These are phyloP conservation scores for Gymnocheta viridis DNA, from an alignment of 2,888 invertebrate genomes.

Conservation along the genomic window DNA sequence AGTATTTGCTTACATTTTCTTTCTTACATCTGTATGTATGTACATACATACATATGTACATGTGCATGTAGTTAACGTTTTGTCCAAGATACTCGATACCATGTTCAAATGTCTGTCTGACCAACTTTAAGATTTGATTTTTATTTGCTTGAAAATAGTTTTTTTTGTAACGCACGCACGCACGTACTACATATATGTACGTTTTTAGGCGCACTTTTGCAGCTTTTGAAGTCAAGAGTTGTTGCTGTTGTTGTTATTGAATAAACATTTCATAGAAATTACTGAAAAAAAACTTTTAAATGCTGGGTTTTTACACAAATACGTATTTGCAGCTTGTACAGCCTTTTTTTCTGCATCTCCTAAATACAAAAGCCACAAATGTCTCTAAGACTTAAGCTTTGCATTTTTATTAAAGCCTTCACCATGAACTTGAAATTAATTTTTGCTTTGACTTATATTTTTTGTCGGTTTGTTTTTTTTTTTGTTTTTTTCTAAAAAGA, in stretches of 20 bases:
- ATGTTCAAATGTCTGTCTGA: slow-evolving; percentile 16
- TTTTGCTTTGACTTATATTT: slow-evolving; percentile 15
- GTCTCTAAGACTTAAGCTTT: neutral
- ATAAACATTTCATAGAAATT: slow-evolving; percentile 50
- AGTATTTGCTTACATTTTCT: slow-evolving; percentile 38
- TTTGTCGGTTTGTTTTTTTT: slow-evolving; percentile 6
- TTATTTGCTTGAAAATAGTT: slow-evolving; percentile 42
- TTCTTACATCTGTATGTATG: no score
- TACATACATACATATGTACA: neutral
- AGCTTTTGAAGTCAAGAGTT: slow-evolving; percentile 25
- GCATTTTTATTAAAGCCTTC: slow-evolving; percentile 56
- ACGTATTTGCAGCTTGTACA: no score
- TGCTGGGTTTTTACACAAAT: slow-evolving; percentile 24
- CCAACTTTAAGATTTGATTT: slow-evolving; percentile 47
- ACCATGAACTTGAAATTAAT: slow-evolving; percentile 69
- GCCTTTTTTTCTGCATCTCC: slow-evolving; percentile 36
- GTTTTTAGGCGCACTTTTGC: slow-evolving; percentile 47
- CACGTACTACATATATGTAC: no score
- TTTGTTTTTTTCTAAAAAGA: slow-evolving; percentile 4
- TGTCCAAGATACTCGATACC: slow-evolving; percentile 36
- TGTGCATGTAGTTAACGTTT: slow-evolving; percentile 33
- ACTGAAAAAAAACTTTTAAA: neutral
- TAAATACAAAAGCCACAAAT: slow-evolving; percentile 10
- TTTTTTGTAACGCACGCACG: slow-evolving; percentile 50
- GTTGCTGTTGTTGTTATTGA: neutral